These are phyloP conservation scores for Lasioglossum vierecki DNA, from an alignment of 2,888 invertebrate genomes.

Conservation along the genomic window DNA sequence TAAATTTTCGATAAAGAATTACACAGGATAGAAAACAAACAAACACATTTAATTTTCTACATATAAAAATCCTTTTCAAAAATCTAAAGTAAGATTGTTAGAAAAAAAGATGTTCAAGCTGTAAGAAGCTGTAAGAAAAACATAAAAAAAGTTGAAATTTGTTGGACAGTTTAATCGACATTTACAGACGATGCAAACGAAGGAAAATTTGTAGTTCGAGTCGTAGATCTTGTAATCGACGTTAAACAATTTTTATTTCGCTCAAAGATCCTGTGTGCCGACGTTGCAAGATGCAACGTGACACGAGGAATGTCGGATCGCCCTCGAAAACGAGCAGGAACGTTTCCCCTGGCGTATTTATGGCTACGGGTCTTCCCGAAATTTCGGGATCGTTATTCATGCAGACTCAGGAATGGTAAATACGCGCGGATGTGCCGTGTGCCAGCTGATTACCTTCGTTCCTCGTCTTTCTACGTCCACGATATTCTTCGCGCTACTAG, in stretches of 20 bases:
- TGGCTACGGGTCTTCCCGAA: constrained; percentile 37
- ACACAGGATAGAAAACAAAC: too few species aligned
- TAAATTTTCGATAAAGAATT: too few species aligned
- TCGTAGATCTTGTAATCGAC: neutral
- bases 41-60: too few species aligned
- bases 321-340: constrained; percentile 47
- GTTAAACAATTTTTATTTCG: neutral
- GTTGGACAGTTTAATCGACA: too few species aligned
- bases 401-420: constrained; percentile 51
- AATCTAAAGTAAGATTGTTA: too few species aligned
- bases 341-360: constrained; percentile 47
- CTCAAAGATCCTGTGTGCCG: neutral
- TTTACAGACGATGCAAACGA: too few species aligned
- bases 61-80: too few species aligned
- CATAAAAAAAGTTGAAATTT: too few species aligned
- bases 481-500: neutral
- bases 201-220: neutral
- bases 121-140: too few species aligned
- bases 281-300: neutral
- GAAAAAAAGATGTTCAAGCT: too few species aligned
- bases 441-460: neutral
- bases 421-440: constrained; percentile 27
- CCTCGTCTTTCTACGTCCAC: neutral
- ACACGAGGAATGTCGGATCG: constrained; percentile 34
- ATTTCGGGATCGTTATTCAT: constrained; percentile 61